These are phyloP conservation scores for Verasper variegatus DNA, from an alignment of 2,113 vertebrate species.

Conservation along the genomic window DNA sequence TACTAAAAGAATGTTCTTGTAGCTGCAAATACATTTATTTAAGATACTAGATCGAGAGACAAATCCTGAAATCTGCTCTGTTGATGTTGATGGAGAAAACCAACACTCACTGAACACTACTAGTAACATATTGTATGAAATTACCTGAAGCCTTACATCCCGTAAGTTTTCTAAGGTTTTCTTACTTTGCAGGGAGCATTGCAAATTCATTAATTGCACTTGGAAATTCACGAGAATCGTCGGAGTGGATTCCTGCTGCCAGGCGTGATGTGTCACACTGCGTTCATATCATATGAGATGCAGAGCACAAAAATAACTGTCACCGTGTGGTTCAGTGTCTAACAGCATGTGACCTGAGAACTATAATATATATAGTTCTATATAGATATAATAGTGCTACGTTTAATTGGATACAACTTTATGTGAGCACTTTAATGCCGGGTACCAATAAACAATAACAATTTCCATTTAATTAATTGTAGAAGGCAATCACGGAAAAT, in stretches of 20 bases:
- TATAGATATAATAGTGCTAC: neutral
- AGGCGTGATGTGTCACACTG: conserved; percentile 56
- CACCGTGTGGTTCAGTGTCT: conserved; percentile 32
- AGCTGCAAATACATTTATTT: too few species aligned
- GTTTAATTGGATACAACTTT: neutral
- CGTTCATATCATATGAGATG: conserved; percentile 55
- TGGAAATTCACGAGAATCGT: conserved; percentile 53
- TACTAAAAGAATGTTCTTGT: too few species aligned
- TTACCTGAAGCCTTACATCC: neutral
- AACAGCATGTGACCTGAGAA: conserved; percentile 3
- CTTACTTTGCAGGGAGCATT: conserved; percentile 5
- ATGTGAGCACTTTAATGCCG: neutral
- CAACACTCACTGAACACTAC: too few species aligned
- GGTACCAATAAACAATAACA: neutral
- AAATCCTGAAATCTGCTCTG: too few species aligned
- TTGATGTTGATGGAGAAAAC: too few species aligned
- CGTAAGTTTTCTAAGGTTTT: neutral
- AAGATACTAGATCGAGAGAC: too few species aligned
- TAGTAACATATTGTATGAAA: neutral
- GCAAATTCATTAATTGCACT: conserved; percentile 16
- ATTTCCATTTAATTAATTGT: neutral
- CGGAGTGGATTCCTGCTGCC: conserved; percentile 37
- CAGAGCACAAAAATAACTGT: conserved; percentile 54
- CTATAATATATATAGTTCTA: neutral
- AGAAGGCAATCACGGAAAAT: neutral